A percentile compares a stretch with the other conserved stretches of the same genome.
Conservation (phyloP, 2,113 vertebrate genomes). For the Pollimyrus isidori region DNA sequence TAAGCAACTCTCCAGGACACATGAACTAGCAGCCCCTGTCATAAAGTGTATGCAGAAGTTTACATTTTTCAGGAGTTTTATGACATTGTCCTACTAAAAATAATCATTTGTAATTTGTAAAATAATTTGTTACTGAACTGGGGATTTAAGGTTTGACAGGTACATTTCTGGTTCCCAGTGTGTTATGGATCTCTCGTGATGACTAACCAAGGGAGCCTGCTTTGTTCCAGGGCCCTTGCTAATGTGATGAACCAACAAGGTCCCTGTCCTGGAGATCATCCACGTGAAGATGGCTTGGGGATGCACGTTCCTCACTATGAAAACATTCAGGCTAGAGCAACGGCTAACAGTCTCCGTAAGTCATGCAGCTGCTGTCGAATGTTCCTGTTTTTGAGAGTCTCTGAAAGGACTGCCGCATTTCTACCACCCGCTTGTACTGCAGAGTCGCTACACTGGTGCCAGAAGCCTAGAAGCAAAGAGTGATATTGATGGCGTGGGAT, state of each 20-base stretch:
- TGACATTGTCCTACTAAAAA: not conserved
- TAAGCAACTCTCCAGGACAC: not conserved
- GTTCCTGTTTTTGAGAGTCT: not conserved
- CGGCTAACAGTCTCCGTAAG: constrained; percentile 88
- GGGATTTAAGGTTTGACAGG: not conserved
- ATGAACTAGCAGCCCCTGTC: not conserved
- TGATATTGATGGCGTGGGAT: not conserved
- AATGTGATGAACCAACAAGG: constrained; percentile 85
- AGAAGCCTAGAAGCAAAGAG: not conserved
- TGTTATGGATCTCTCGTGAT: not conserved
- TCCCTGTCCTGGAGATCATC: constrained; percentile 80
- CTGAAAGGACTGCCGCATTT: not conserved
- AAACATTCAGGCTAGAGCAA: constrained; percentile 69
- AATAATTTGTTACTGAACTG: not conserved
- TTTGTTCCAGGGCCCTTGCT: constrained; percentile 78
- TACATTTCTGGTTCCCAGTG: not conserved
- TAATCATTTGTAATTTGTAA: not conserved
- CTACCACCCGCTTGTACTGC: not conserved
- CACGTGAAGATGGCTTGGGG: constrained; percentile 84
- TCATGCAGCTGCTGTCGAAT: constrained; percentile 28
- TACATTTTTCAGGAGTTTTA: not conserved
- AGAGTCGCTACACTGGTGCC: not conserved
- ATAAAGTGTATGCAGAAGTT: not conserved
- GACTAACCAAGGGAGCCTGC: not conserved
- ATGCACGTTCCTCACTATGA: constrained; percentile 87